Base-by-base conservation (phyloP, 23 tunicate species). In the Aplidium turbinatum region DNA sequence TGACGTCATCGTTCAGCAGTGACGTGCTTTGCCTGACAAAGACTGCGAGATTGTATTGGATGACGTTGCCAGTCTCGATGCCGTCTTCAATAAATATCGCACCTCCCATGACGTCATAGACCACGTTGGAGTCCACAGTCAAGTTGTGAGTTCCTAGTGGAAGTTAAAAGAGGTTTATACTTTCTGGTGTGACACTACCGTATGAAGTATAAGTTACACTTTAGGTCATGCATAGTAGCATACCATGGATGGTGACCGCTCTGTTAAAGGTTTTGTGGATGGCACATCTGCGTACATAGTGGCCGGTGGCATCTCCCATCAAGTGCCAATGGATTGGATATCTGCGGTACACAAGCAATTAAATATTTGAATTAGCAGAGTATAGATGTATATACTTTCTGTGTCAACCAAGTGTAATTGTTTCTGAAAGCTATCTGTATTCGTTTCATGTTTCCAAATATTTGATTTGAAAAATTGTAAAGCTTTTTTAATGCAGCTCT, bases 301-400 rank as follows among this genome's bases (percentile, higher is more conserved):
- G 77, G 31, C 68, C 66, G 11, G 34, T 36, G 0, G 77, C 86
- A 31, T 83, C 54, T n/a, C 96, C 96, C 70, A 85, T 79, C 58
- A 89, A 55, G 77, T 89, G 96, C 40, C 64, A 89, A 62, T 89
- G 96, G 28, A 89, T 83, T 22, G 96, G 96, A 51, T 89, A 89
- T 47, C 76, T 77, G 35, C 5, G n/a, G 5, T 18, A 56, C 16
- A n/a, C 7, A 11, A 22, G 23, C n/a, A 56, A 19, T 56, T 56
- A 56, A 56, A 56, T 19, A 16, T 19, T 6, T 56, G n/a, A 6
- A 16, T 56, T 16, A 56, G 22, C n/a, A 7, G 22, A 20, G 22
- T 7, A 19, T 56, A 56, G 18, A 25, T 20, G 7, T 11, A 56
- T 19, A 56, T 6, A 16, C 22, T 20, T 6, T 56, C 6, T 56